Evolutionary conservation across 1,140 invertebrate species (phyloP).

Genomic region (Drosophila fuyamai): DNA sequence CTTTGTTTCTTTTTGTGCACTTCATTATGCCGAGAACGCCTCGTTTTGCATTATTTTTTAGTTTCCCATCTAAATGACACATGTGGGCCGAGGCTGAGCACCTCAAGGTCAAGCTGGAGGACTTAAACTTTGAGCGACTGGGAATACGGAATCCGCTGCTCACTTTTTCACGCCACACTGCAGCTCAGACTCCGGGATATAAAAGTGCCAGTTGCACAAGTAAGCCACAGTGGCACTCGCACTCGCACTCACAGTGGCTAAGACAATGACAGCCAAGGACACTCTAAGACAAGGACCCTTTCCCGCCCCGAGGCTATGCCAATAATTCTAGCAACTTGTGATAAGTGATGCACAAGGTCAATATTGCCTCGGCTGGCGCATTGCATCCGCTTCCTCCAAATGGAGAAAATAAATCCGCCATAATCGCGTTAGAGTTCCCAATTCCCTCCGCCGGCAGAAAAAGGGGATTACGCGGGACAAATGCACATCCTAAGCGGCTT

Average conservation of each 20-base stretch:
- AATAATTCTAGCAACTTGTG: conserved; percentile 39
- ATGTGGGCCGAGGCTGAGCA: conserved; percentile 38
- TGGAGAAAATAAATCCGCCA: conserved; percentile 20
- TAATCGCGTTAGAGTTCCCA: conserved; percentile 36
- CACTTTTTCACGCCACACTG: neutral
- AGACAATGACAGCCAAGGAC: conserved; percentile 43
- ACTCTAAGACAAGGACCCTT: conserved; percentile 34
- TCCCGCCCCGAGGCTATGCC: conserved; percentile 4
- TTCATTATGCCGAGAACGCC: conserved; percentile 49
- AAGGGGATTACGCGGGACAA: conserved; percentile 18
- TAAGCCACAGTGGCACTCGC: conserved; percentile 22
- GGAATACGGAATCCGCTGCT: conserved; percentile 6
- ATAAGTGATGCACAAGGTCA: conserved; percentile 45
- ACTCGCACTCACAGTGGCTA: neutral
- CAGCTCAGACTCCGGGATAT: neutral
- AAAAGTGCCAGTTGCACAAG: conserved; percentile 24
- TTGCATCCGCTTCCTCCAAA: conserved; percentile 6
- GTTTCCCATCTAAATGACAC: conserved; percentile 35
- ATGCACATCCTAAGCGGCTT: conserved; percentile 49
- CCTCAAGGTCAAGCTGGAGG: conserved; percentile 39
- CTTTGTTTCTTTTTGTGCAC: conserved; percentile 13
- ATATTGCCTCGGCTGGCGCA: conserved; percentile 14
- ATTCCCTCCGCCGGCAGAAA: neutral
- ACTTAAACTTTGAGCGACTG: conserved; percentile 27
- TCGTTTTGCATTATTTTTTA: conserved; percentile 35